phyloP scores from a whole-genome alignment of 2,888 invertebrate species.

The Sinhomidia bicolor region DNA sequence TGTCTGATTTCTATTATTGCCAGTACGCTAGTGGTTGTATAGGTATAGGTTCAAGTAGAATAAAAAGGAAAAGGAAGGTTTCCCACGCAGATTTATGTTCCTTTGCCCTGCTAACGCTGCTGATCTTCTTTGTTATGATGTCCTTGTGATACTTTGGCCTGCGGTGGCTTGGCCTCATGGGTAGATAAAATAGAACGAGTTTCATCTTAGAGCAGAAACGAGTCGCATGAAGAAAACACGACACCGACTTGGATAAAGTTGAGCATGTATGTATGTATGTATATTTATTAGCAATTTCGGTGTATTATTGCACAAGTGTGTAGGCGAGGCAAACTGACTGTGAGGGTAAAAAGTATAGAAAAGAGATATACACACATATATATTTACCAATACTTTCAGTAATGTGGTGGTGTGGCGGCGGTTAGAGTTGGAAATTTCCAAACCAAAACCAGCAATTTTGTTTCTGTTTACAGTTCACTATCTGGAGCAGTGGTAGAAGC shows the following conservation, averaged over 20 bases:
- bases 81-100: conserved; percentile 30
- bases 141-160: conserved; percentile 27
- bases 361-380: not conserved
- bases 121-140: not conserved
- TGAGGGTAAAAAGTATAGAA: not conserved
- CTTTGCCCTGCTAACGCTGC: not conserved
- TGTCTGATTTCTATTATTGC: not conserved
- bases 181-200: not conserved
- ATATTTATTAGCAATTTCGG: no score
- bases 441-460: conserved; percentile 9
- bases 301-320: no score
- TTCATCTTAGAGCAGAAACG: not conserved
- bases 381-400: no score
- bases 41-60: no score
- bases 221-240: no score
- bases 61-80: not conserved
- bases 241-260: no score
- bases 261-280: not conserved
- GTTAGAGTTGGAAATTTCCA: not conserved
- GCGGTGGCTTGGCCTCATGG: not conserved
- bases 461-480: not conserved
- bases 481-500: no score
- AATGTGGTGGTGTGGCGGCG: not conserved
- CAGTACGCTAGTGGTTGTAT: no score
- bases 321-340: not conserved